phyloP scores from a whole-genome alignment of 2,888 invertebrate genomes.

The Himalopsyche kuldschensis region DNA sequence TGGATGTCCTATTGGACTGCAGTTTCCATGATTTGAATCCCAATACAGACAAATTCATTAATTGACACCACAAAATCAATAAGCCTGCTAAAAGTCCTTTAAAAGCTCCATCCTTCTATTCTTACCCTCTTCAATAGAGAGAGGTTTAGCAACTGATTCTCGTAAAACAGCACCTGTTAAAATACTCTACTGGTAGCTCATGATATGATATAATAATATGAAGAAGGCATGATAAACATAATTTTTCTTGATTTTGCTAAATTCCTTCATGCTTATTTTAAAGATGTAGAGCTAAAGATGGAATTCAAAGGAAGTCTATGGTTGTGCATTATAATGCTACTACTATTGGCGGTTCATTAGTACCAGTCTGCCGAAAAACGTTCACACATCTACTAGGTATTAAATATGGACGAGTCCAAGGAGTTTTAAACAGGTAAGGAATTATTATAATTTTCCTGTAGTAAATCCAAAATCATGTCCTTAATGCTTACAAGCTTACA shows the following conservation, averaged over 20 bases:
- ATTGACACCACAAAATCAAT: no score
- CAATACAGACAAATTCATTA: no score
- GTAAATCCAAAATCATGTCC: not conserved
- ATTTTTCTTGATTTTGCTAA: not conserved
- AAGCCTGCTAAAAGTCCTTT: no score
- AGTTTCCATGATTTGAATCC: no score
- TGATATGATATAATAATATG: not conserved
- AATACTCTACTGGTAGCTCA: no score
- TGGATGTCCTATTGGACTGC: no score
- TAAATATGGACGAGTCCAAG: constrained; percentile 24
- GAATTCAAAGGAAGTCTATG: constrained; percentile 26
- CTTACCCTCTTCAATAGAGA: not conserved
- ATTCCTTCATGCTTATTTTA: not conserved
- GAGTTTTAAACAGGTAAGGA: constrained; percentile 22
- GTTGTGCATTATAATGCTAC: constrained; percentile 24
- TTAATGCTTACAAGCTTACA: no score
- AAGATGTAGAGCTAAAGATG: constrained; percentile 30
- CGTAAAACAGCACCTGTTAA: no score
- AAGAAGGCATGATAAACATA: not conserved
- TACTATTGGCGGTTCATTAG: not conserved
- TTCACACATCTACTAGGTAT: constrained; percentile 21
- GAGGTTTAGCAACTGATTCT: no score
- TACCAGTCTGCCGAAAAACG: constrained; percentile 21
- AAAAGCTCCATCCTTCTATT: no score
- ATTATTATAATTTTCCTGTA: not conserved